Evolutionary conservation across 2,888 invertebrate genomes (phyloP).

Genomic region (Chymomyza caudatula): DNA sequence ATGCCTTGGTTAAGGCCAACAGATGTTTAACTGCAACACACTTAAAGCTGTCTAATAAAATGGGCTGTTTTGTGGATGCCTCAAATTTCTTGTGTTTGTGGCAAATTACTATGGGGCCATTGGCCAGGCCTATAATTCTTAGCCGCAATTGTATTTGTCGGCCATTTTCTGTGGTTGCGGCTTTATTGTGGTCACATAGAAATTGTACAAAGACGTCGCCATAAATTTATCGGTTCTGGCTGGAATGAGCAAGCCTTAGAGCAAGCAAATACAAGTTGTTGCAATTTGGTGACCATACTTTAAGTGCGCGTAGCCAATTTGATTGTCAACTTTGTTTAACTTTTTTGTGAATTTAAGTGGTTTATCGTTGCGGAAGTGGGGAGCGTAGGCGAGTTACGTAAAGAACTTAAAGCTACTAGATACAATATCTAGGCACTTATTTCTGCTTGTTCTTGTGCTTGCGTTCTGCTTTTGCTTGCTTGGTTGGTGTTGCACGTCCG

Average conservation of each 20-base stretch:
- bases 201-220: neutral
- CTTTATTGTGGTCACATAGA: neutral
- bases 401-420: slow-evolving; percentile 13
- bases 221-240: slow-evolving; percentile 29
- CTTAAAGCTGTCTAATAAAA: neutral
- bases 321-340: slow-evolving; percentile 7
- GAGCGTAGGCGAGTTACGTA: neutral
- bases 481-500: slow-evolving; percentile 25
- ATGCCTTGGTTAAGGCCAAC: neutral
- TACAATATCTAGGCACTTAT: slow-evolving; percentile 1
- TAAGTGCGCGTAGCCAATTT: slow-evolving; percentile 10
- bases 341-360: neutral
- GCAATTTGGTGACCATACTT: slow-evolving; percentile 14
- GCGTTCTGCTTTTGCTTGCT: neutral
- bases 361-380: neutral
- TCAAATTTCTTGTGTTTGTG: neutral
- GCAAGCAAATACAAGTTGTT: slow-evolving; percentile 7
- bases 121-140: slow-evolving; percentile 36
- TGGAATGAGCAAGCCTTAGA: neutral
- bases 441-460: neutral
- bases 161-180: neutral
- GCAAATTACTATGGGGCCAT: slow-evolving; percentile 9
- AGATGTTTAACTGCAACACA: neutral
- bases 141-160: slow-evolving; percentile 22
- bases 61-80: neutral